Evolutionary conservation across 2,113 vertebrate genomes (phyloP), one percentile per base, ranked within the genome.

Genomic region (Labeo rohita): DNA sequence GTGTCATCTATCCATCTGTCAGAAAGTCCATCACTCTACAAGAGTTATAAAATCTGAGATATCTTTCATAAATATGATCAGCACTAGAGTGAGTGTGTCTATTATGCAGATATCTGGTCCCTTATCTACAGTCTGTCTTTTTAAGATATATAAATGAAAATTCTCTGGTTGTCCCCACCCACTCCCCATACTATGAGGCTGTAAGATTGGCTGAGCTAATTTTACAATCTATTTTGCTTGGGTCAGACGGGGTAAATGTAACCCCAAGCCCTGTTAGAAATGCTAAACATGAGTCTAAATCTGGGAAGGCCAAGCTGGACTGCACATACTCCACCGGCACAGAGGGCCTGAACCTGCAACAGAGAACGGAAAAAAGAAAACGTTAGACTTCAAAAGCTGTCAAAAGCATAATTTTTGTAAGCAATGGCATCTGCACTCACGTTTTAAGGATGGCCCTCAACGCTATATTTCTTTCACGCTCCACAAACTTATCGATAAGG

Each of bases 401-500:
- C 9, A 11, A 4, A 12, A 43, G 63, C 1, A 80, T 6, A 10
- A 21, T 5, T 8, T 45, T 39, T 8, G 10, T 16, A 18, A 39
- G 15, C 15, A 39, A 36, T 10, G 9, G 9, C 39, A 65, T 28
- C 3, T 1, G 7, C n/a, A 95, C 97, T 95, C 95, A 98, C 97
- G 97, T 96, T 97, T 98, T 98, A 86, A 97, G 92, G 90, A 98
- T 97, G 80, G 97, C 96, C 92, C 95, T 95, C 91, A 98, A 95
- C 18, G 97, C 97, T 0, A 92, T 74, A 87, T 92, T 97, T 94
- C 97, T 94, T 92, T 98, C 97, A 82, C 97, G 94, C 72, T 98
- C 97, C 80, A 96, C 93, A 93, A 98, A 98, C 95, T 98, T 98
- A 94, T 98, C 97, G 87, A 98, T 97, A 84, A 98, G 96, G 91